phyloP scores from a whole-genome alignment of 2,888 invertebrate genomes.

The Chirona hameri region DNA sequence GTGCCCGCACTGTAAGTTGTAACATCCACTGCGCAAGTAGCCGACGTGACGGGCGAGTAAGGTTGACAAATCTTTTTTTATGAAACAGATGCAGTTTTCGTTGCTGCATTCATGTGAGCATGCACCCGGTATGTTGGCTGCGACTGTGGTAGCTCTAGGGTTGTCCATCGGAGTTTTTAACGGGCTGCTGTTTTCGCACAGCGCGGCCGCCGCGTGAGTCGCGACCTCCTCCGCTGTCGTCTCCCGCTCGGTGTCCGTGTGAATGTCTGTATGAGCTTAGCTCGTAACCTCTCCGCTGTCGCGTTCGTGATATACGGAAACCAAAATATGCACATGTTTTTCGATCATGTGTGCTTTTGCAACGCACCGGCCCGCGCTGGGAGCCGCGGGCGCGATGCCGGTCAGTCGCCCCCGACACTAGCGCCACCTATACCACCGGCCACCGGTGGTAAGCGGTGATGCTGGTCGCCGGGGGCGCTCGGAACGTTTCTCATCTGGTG shows the following conservation, averaged over 20 bases:
- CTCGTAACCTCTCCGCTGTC: neutral
- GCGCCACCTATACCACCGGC: neutral
- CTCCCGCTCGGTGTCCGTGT: neutral
- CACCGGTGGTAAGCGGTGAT: neutral
- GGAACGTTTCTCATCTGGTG: neutral
- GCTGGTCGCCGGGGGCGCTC: neutral
- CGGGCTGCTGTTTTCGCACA: too few relatives aligned
- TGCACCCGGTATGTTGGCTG: too few relatives aligned
- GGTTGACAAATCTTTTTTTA: too few relatives aligned
- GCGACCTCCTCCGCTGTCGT: neutral
- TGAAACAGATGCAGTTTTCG: too few relatives aligned
- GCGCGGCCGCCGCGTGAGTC: too few relatives aligned
- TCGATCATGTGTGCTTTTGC: constrained; percentile 13
- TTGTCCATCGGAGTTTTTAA: too few relatives aligned
- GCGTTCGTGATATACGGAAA: neutral
- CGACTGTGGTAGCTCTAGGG: too few relatives aligned
- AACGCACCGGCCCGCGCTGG: neutral
- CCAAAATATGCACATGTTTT: constrained; percentile 5
- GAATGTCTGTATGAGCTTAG: neutral
- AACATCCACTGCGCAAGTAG: too few relatives aligned
- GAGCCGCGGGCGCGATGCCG: neutral
- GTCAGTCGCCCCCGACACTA: neutral
- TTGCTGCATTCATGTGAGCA: too few relatives aligned
- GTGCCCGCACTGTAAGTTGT: neutral
- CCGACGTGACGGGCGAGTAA: too few relatives aligned